Evolutionary conservation across 2,113 vertebrate genomes (phyloP).

Genomic region (Elephas maximus): DNA sequence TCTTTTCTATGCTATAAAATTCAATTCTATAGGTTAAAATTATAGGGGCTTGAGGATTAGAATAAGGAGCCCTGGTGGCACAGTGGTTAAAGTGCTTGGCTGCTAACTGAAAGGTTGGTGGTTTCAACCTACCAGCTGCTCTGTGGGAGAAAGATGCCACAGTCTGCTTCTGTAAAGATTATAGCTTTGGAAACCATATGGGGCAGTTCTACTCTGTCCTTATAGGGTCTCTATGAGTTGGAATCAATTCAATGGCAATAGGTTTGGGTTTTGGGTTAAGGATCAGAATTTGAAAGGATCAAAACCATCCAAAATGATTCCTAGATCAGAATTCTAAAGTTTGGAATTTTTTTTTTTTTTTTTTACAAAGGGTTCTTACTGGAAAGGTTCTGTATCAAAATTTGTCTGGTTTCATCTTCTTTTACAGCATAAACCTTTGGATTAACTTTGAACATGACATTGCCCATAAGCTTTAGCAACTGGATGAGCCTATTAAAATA

Average conservation of each 20-base stretch:
- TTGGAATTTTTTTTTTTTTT: neutral
- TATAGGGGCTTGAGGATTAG: neutral
- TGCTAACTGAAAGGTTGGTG: no score
- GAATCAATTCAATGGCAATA: no score
- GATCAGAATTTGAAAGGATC: conserved; percentile 56
- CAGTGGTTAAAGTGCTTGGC: no score
- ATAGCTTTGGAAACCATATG: no score
- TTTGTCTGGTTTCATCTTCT: conserved; percentile 36
- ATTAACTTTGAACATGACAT: conserved; percentile 36
- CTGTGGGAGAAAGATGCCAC: no score
- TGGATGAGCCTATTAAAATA: neutral
- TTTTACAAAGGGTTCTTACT: conserved; percentile 30
- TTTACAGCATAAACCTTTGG: neutral
- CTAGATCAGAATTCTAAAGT: conserved; percentile 51
- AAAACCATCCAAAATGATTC: neutral
- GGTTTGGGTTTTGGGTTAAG: no score
- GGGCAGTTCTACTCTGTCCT: no score
- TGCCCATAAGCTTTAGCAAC: neutral
- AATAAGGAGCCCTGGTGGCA: neutral
- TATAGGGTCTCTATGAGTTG: no score
- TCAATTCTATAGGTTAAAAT: conserved; percentile 54
- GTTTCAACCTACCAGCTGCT: no score
- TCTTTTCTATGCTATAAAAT: conserved; percentile 57
- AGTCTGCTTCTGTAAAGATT: no score
- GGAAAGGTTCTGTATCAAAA: neutral